Evolutionary conservation across 1,140 invertebrate species (phyloP).

Genomic region (Lanistes nyassanus): DNA sequence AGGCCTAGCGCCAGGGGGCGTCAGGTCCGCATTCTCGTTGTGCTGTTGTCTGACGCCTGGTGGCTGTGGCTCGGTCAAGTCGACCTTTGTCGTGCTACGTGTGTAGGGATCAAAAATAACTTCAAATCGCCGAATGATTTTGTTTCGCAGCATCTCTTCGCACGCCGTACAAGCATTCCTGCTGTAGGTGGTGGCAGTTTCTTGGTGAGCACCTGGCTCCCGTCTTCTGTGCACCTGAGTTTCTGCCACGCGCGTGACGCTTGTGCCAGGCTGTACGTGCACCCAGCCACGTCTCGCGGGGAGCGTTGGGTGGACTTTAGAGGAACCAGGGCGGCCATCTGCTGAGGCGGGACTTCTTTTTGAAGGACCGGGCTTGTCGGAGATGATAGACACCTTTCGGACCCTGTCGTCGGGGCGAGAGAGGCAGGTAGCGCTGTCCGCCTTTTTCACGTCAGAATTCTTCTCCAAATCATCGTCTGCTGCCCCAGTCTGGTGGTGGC

Average conservation of each 20-base stretch:
- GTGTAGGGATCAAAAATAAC: conserved; percentile 17
- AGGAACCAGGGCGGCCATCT: too few relatives aligned
- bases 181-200: background rate
- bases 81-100: background rate
- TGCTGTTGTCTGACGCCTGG: too few relatives aligned
- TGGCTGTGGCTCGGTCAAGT: background rate
- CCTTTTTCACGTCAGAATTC: background rate
- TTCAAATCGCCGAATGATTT: background rate
- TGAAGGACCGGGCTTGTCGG: too few relatives aligned
- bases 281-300: background rate
- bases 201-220: background rate
- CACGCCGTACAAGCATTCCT: background rate
- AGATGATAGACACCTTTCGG: too few relatives aligned
- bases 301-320: too few relatives aligned
- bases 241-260: background rate
- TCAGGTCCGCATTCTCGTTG: too few relatives aligned
- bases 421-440: too few relatives aligned
- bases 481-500: too few relatives aligned
- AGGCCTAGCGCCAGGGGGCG: too few relatives aligned
- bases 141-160: background rate
- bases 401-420: too few relatives aligned
- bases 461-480: background rate
- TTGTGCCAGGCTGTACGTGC: background rate
- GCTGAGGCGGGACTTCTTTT: background rate
- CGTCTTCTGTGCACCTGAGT: background rate